Percentiles rank a stretch among this genome's conserved stretches.
phyloP scores from a whole-genome alignment of 2,797 vertebrate genomes.

The Molossus molossus region DNA sequence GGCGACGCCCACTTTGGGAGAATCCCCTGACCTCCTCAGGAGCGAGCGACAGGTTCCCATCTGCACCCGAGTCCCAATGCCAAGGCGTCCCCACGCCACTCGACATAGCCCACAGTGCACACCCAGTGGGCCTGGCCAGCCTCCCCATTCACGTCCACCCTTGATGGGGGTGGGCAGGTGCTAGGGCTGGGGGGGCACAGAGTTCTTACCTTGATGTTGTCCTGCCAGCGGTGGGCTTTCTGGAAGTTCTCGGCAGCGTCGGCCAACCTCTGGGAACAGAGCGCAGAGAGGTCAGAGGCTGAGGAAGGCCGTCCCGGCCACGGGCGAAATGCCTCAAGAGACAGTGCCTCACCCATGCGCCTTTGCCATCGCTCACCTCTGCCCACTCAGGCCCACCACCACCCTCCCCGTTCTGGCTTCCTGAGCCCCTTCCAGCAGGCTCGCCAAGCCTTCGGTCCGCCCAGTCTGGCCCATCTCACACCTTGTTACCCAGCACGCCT shows the following conservation, averaged over 20 bases:
- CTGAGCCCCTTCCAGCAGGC: background rate
- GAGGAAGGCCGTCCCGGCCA: background rate
- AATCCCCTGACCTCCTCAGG: background rate
- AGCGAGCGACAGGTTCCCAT: background rate
- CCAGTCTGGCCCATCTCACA: background rate
- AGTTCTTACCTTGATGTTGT: constrained; percentile 96
- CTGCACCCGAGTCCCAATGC: background rate
- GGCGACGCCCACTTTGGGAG: background rate
- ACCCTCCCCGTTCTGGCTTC: background rate
- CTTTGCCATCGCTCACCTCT: background rate
- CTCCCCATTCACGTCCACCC: background rate
- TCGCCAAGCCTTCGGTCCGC: background rate
- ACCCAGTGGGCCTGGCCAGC: background rate
- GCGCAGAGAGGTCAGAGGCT: constrained; percentile 41
- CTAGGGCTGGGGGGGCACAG: accelerated
- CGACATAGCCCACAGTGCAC: background rate
- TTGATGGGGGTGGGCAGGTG: background rate
- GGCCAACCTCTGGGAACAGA: constrained; percentile 94
- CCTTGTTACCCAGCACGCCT: background rate
- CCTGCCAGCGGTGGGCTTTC: constrained; percentile 96
- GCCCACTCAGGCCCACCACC: background rate
- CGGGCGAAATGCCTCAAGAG: background rate
- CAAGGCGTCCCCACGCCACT: background rate
- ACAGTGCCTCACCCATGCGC: background rate
- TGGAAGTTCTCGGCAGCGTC: constrained; percentile 96